Evolutionary conservation across 2,888 invertebrate genomes (phyloP).

Genomic region (Endomychus coccineus): DNA sequence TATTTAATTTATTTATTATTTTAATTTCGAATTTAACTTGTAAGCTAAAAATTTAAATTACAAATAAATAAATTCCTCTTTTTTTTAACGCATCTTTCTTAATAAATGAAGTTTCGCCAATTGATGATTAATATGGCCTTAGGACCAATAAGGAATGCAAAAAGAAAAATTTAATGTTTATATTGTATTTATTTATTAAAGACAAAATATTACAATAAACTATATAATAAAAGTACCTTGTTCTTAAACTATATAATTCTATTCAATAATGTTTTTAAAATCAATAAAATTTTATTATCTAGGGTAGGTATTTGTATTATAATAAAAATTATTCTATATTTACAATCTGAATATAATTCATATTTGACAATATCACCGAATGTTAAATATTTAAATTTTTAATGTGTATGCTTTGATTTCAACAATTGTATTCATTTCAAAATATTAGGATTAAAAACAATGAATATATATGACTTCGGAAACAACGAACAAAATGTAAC

Average conservation of each 20-base stretch:
- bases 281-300: conserved; percentile 32
- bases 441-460: conserved; percentile 14
- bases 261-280: conserved; percentile 36
- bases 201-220: conserved; percentile 41
- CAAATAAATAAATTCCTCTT: too few species aligned
- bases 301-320: conserved; percentile 32
- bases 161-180: too few species aligned
- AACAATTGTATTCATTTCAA: conserved; percentile 16
- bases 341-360: conserved; percentile 29
- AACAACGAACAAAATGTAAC: conserved; percentile 19
- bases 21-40: too few species aligned
- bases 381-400: conserved; percentile 14
- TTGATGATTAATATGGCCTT: too few species aligned
- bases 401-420: conserved; percentile 13
- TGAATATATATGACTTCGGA: too few species aligned
- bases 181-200: conserved; percentile 31
- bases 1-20: too few species aligned
- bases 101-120: too few species aligned
- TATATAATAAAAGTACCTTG: conserved; percentile 39
- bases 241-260: conserved; percentile 37
- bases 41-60: too few species aligned
- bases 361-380: conserved; percentile 33
- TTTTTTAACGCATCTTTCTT: too few species aligned
- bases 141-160: too few species aligned
- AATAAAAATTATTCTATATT: conserved; percentile 35